Conservation (phyloP, 1,140 invertebrate genomes). For the Oedothorax gibbosus region DNA sequence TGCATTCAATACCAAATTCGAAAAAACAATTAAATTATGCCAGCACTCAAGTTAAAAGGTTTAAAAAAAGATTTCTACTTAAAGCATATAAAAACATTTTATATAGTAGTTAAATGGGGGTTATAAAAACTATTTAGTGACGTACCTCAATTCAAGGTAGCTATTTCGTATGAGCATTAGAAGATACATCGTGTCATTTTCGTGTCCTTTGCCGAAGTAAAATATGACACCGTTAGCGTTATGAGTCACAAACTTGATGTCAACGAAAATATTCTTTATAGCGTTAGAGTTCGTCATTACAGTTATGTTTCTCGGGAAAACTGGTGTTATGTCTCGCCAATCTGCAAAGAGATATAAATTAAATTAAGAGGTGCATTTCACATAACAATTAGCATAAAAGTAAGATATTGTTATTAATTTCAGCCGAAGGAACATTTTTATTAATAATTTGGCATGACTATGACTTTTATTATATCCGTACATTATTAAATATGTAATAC, state of each 20-base stretch:
- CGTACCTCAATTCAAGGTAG: slow-evolving; percentile 26
- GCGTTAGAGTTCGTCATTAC: background rate
- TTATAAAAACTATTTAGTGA: background rate
- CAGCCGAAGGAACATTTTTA: too few species aligned
- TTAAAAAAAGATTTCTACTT: background rate
- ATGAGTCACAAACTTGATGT: slow-evolving; percentile 1
- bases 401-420: too few species aligned
- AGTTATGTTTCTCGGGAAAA: background rate
- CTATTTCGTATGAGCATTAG: background rate
- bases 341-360: background rate
- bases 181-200: background rate
- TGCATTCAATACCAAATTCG: background rate
- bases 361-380: background rate
- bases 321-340: background rate
- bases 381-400: too few species aligned
- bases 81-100: background rate
- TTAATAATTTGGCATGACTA: too few species aligned
- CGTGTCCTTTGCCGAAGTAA: slow-evolving; percentile 8
- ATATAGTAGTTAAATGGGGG: background rate
- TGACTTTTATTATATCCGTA: too few species aligned
- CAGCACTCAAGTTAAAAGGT: too few species aligned
- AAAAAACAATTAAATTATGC: too few species aligned
- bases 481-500: too few species aligned
- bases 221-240: slow-evolving; percentile 16
- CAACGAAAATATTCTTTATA: background rate